A percentile compares a stretch with the other conserved stretches of the same genome.
These are phyloP conservation scores for Eudemis profundana DNA, from an alignment of 2,888 invertebrate species.

Conservation along the genomic window DNA sequence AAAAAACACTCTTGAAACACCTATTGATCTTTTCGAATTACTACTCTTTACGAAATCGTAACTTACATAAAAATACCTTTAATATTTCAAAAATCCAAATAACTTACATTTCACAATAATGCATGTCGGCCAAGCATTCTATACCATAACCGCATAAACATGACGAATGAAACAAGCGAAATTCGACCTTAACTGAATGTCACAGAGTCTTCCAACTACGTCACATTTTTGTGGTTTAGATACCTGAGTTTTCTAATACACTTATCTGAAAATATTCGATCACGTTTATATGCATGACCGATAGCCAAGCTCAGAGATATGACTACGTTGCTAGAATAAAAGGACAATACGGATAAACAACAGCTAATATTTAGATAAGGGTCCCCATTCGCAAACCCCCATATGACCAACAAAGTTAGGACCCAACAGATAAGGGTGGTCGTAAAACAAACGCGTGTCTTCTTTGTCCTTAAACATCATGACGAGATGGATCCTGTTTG, in stretches of 20 bases:
- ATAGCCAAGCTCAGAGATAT: conserved; percentile 57
- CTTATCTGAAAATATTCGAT: conserved; percentile 38
- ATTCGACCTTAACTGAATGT: neutral
- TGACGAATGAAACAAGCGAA: neutral
- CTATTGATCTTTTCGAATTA: too few species aligned
- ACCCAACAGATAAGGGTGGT: conserved; percentile 61
- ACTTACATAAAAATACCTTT: neutral
- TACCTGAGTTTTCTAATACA: conserved; percentile 38
- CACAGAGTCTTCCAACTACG: conserved; percentile 2
- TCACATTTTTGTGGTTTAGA: neutral
- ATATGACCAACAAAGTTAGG: conserved; percentile 66
- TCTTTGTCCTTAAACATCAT: conserved; percentile 65
- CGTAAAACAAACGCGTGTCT: conserved; percentile 68
- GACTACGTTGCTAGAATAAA: conserved; percentile 65
- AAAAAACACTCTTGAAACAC: too few species aligned
- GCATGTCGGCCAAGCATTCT: too few species aligned
- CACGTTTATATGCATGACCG: conserved; percentile 66
- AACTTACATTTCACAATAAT: neutral
- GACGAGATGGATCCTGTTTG: conserved; percentile 43
- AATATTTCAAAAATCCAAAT: conserved; percentile 12
- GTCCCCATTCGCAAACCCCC: conserved; percentile 62
- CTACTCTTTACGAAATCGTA: too few species aligned
- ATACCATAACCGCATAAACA: neutral
- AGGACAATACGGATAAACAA: conserved; percentile 69
- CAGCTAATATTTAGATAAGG: conserved; percentile 76